phyloP scores from a whole-genome alignment of 2,113 vertebrate species.

The Cephalopholis sonnerati region DNA sequence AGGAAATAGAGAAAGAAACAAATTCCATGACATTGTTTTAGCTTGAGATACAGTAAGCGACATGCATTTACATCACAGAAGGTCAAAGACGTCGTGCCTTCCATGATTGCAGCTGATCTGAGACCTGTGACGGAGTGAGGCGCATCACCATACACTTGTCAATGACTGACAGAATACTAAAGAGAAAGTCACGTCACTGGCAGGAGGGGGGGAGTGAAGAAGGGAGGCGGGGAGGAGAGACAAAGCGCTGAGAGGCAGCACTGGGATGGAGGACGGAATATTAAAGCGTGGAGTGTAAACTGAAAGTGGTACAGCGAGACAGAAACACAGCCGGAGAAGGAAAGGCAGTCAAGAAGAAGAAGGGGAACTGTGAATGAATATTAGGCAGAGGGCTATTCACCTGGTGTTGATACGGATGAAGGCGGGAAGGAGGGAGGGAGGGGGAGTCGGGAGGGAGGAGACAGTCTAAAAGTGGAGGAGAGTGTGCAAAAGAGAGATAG shows the following conservation, averaged over 20 bases:
- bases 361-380: constrained; percentile 58
- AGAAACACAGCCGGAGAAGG: constrained; percentile 32
- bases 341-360: constrained; percentile 37
- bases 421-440: constrained; percentile 9
- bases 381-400: constrained; percentile 55
- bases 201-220: not conserved
- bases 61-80: constrained; percentile 30
- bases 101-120: constrained; percentile 41
- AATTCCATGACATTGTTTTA: not conserved
- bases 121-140: constrained; percentile 39
- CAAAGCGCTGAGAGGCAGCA: constrained; percentile 11
- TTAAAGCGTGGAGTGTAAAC: constrained; percentile 52
- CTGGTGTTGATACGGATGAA: constrained; percentile 65
- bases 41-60: constrained; percentile 11
- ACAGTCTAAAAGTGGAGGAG: constrained; percentile 58
- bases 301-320: constrained; percentile 46
- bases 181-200: constrained; percentile 2
- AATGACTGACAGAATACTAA: constrained; percentile 51
- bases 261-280: constrained; percentile 49
- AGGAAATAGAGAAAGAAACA: not conserved
- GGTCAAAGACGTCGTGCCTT: constrained; percentile 54
- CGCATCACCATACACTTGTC: constrained; percentile 3
- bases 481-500: constrained; percentile 77
- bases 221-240: constrained; percentile 26
- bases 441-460: constrained; percentile 24